These are phyloP conservation scores for Muscicapa adusta DNA, from an alignment of 2,113 vertebrate species.

Conservation along the genomic window DNA sequence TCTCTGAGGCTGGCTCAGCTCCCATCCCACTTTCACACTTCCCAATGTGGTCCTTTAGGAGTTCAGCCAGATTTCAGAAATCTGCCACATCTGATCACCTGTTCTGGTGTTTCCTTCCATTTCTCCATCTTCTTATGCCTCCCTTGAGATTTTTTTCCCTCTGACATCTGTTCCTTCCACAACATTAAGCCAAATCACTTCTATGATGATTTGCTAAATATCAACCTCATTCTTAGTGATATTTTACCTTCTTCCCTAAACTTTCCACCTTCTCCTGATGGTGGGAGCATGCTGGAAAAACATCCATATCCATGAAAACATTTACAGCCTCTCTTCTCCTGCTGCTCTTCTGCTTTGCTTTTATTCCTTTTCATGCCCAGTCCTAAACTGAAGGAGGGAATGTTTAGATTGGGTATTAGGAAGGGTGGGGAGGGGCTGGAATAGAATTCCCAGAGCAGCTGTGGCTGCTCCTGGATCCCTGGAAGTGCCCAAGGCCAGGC, in stretches of 20 bases:
- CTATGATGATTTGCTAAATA: not conserved
- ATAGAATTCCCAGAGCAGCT: not conserved
- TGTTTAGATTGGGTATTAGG: not conserved
- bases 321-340: not conserved
- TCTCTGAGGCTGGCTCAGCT: not conserved
- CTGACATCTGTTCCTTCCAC: not conserved
- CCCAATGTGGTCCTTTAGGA: not conserved
- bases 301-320: not conserved
- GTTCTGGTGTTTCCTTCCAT: not conserved
- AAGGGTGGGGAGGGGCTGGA: not conserved
- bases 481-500: not conserved
- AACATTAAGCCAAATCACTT: not conserved
- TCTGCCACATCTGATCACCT: constrained; percentile 6
- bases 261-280: not conserved
- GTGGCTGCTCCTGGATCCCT: not conserved
- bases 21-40: not conserved
- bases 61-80: not conserved
- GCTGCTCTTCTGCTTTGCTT: not conserved
- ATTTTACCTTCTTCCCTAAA: not conserved
- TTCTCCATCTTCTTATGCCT: not conserved
- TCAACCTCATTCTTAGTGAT: not conserved
- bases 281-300: not conserved
- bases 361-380: not conserved
- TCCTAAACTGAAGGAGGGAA: not conserved
- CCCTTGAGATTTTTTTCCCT: not conserved